Base-by-base conservation (phyloP, 2,113 vertebrate species). In the Nycticebus coucang region DNA sequence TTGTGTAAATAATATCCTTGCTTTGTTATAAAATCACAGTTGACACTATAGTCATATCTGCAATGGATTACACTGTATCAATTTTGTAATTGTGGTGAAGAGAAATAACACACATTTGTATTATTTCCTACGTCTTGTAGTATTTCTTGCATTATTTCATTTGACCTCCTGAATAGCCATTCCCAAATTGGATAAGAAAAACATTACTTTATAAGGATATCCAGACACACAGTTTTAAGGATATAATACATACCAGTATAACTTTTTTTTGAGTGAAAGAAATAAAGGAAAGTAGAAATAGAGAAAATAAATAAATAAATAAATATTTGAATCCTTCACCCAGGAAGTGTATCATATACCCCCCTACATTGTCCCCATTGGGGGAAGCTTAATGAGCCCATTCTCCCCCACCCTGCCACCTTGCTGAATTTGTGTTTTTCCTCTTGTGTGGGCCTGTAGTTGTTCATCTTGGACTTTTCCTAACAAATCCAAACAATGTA, bases 261-360 rank as follows among this genome's bases (percentile, higher is more conserved):
- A 19, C 14, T 62, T 74, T 62, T 74, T 93, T 26, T 75, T 50
- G 28, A 79, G 15, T 71, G 55, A 10, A 72, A 79, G 22, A 1
- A 96, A 59, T 15, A 93, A 17, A 55, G 57, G 69, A 83, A 37
- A 57, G 55, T 57, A 11, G 21, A 75, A 57, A 87, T 21, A 92
- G 26, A 71, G 35, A 30, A 80, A 41, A 41, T 41, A 41, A 41
- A 41, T 41, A 64, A 33, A 78, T 26, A 87, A 64, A 81, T 64
- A 21, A 35, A 68, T 24, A 50, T 50, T 50, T 50, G 45, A 50
- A 50, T 50, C 45, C 45, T 50, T 50, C 45, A 50, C 45, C 45
- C 45, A 50, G 45, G 8, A 50, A 50, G 45, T 50, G 45, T 50
- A 50, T 50, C 45, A 10, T 50, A 50, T 50, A 50, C 8, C 45